Base-by-base conservation (phyloP, 2,888 invertebrate genomes). In the Oscheius sp. region DNA sequence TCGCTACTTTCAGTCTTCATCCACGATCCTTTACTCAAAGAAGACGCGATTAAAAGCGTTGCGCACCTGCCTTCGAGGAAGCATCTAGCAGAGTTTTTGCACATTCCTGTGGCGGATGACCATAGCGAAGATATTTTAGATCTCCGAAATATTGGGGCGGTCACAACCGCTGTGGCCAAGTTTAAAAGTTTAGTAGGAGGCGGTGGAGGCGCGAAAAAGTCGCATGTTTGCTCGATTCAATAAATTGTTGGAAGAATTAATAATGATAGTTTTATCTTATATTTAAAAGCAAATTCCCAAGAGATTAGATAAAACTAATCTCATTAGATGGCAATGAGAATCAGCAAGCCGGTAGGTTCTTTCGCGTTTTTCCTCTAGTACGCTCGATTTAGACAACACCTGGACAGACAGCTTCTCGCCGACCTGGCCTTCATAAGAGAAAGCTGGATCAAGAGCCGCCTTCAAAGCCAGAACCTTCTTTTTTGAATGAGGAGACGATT, bases 71-170 rank as follows among this genome's bases (percentile, higher is more conserved):
- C 82, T 2, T 77, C 76, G 46, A 66, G 84, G 17, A 61, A 72
- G 23, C 78, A 82, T 57, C 71, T 84, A n/a, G 83, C 83, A 6
- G 81, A 84, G 8, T 82, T 71, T 52, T 69, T 84, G 6, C 79
- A 79, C 50, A 78, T 84, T 34, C 77, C 76, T 29, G 78, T 67
- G 10, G 70, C 72, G 0, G 75, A 81, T 33, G 69, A 73, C 42
- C 58, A 68, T 3, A 65, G 68, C 8, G 67, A 74, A 2, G 82
- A 81, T 29, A 73, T 77, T 27, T 73, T 81, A 23, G 83, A 84
- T 48, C 63, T 84, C 8, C 57, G 73, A 17, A 84, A 84, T 58
- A 70, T 84, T 2, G 79, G 79, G 6, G 78, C 82, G 2, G 80
- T 84, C 10, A 80, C 83, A 1, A 79, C 81, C 0, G 84, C 84